Base-by-base conservation (phyloP, 1,140 invertebrate species). In the Sitodiplosis mosellana region DNA sequence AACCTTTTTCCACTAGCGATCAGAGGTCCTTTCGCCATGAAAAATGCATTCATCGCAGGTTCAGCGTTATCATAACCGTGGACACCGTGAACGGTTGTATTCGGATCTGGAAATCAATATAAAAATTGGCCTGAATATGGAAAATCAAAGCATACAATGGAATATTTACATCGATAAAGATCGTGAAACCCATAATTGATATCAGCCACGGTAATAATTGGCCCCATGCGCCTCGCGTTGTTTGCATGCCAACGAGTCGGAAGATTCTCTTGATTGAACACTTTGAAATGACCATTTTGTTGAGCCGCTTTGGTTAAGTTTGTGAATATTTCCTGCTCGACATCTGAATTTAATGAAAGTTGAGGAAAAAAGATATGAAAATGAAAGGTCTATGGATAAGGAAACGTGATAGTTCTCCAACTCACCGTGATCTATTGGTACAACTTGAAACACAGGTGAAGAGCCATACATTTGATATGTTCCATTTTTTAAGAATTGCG, bases 41-140 rank as follows among this genome's bases (percentile, higher is more conserved):
- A 44, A 19, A 44, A 20, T 8, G 42, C 17, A 11, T 22, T 4
- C 42, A 44, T 44, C 7, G 19, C 19, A 20, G 42, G 42, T 7
- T 20, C 5, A 5, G 10, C 17, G 15, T 44, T 44, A 17, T 44
- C 42, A 22, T 44, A 44, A 7, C 42, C 42, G 15, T 44, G 42
- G 22, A 44, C n/a, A 21, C 42, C 42, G 22, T 20, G 22, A 8
- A 20, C 22, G 10, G 7, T 7, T 10, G 7, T 21, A 11, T 7
- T 5, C 5, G 42, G 10, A 20, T 20, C 42, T 44, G 15, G 17
- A 22, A 44, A 17, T 11, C 8, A 36, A 41, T 11, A 41, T 17
- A 41, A 41, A 41, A 41, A 11, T 41, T 41, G 40, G 17, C 8
- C n/a, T 36, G 34, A 8, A 10, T 36, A 10, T 45, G 72, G 66